Percentiles rank a stretch among this genome's conserved stretches.
Conservation (phyloP, 2,888 invertebrate species). For the Athrips mouffetella region DNA sequence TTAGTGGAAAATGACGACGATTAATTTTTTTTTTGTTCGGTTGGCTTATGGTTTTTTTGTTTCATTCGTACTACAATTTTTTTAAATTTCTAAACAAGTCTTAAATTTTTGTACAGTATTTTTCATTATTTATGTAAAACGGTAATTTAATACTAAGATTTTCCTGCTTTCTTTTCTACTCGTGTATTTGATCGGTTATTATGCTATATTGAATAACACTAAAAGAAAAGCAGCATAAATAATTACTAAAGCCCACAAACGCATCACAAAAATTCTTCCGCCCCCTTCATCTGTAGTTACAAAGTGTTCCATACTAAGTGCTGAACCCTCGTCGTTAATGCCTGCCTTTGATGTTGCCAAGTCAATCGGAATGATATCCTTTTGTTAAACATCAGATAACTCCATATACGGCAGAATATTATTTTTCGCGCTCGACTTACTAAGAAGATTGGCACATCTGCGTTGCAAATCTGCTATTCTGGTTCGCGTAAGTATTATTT, state of each 20-base stretch:
- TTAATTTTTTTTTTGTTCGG: too few relatives aligned
- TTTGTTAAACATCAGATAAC: slow-evolving; percentile 63
- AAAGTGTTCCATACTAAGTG: slow-evolving; percentile 26
- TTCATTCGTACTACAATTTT: too few relatives aligned
- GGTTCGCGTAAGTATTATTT: slow-evolving; percentile 3
- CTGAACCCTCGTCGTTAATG: slow-evolving; percentile 50
- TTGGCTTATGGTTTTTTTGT: too few relatives aligned
- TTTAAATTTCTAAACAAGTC: background rate
- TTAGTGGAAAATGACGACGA: too few relatives aligned
- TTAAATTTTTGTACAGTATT: background rate
- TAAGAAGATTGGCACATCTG: slow-evolving; percentile 65
- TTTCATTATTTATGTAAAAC: background rate
- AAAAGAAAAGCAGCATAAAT: background rate
- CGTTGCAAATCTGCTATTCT: slow-evolving; percentile 34
- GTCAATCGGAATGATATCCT: slow-evolving; percentile 68
- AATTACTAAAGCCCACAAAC: background rate
- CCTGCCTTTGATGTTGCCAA: slow-evolving; percentile 60
- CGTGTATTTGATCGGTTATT: too few relatives aligned
- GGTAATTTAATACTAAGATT: too few relatives aligned
- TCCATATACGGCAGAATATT: slow-evolving; percentile 50
- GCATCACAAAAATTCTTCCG: slow-evolving; percentile 6
- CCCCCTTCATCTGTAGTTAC: slow-evolving; percentile 10
- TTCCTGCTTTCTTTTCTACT: too few relatives aligned
- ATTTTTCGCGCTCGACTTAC: slow-evolving; percentile 65
- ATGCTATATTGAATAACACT: background rate